Percentiles rank a stretch among this genome's conserved stretches.
phyloP scores from a whole-genome alignment of 2,797 vertebrate species.

The Spondyliosoma cantharus region DNA sequence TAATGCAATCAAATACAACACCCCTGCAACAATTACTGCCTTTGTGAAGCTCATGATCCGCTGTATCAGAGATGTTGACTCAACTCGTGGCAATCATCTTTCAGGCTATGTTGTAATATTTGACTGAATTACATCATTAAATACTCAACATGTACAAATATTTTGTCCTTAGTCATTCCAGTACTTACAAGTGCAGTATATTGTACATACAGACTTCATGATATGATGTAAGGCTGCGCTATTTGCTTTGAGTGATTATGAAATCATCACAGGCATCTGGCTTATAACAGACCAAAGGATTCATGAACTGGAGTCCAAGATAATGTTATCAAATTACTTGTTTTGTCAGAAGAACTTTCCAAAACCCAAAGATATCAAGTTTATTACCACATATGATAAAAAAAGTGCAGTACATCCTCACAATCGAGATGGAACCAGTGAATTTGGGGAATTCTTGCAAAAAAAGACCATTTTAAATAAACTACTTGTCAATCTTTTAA shows the following conservation, averaged over 20 bases:
- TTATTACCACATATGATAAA: background rate
- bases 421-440: background rate
- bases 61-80: constrained; percentile 8
- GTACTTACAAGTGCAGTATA: background rate
- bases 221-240: background rate
- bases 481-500: too few relatives aligned
- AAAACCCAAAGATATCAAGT: background rate
- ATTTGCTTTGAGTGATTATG: background rate
- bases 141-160: background rate
- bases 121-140: constrained; percentile 17
- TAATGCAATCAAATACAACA: constrained; percentile 32
- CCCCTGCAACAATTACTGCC: constrained; percentile 24
- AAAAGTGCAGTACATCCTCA: background rate
- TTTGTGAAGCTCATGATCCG: constrained; percentile 6
- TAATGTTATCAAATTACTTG: background rate
- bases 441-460: background rate
- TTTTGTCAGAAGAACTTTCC: background rate
- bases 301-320: background rate
- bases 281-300: background rate
- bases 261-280: background rate
- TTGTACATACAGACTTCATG: background rate
- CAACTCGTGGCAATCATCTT: background rate
- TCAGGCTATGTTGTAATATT: background rate
- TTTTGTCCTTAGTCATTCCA: background rate
- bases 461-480: background rate